Percentiles rank a stretch among this genome's conserved stretches.
These are phyloP conservation scores for Ametastegia equiseti DNA, from an alignment of 2,888 invertebrate genomes.

Conservation along the genomic window DNA sequence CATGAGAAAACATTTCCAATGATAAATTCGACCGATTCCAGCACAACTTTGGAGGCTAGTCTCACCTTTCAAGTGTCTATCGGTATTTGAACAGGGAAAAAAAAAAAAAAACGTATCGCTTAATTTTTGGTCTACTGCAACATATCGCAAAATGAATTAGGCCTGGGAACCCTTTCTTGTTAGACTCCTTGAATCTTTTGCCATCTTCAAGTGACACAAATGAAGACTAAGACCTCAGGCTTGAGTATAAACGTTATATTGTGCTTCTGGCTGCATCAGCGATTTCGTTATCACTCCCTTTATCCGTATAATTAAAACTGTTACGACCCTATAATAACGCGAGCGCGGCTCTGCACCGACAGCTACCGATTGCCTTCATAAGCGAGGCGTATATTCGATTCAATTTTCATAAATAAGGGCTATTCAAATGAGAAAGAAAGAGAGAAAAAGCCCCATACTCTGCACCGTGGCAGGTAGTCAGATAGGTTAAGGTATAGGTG, in stretches of 20 bases:
- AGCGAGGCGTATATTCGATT: slow-evolving; percentile 72
- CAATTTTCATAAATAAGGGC: slow-evolving; percentile 73
- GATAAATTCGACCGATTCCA: too few relatives aligned
- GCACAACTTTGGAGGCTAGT: too few relatives aligned
- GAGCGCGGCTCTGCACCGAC: slow-evolving; percentile 54
- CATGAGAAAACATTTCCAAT: too few relatives aligned
- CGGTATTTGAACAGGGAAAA: too few relatives aligned
- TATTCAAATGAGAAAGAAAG: slow-evolving; percentile 68
- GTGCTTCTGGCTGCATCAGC: slow-evolving; percentile 35
- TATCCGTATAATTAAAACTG: slow-evolving; percentile 55
- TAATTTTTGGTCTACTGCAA: too few relatives aligned
- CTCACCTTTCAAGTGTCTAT: too few relatives aligned
- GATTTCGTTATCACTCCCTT: slow-evolving; percentile 58
- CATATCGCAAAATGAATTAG: too few relatives aligned
- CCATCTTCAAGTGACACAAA: not conserved
- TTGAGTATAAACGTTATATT: slow-evolving; percentile 6
- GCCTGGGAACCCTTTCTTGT: not conserved
- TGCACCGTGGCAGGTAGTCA: slow-evolving; percentile 42
- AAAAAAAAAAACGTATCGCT: too few relatives aligned
- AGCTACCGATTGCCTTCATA: slow-evolving; percentile 72
- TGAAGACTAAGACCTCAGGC: not conserved
- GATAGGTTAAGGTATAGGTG: slow-evolving; percentile 50
- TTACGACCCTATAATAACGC: slow-evolving; percentile 23
- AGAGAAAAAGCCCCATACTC: slow-evolving; percentile 46
- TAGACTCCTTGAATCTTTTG: not conserved